Conservation (phyloP, 2,797 vertebrate species). For the Crypturellus tataupa region DNA sequence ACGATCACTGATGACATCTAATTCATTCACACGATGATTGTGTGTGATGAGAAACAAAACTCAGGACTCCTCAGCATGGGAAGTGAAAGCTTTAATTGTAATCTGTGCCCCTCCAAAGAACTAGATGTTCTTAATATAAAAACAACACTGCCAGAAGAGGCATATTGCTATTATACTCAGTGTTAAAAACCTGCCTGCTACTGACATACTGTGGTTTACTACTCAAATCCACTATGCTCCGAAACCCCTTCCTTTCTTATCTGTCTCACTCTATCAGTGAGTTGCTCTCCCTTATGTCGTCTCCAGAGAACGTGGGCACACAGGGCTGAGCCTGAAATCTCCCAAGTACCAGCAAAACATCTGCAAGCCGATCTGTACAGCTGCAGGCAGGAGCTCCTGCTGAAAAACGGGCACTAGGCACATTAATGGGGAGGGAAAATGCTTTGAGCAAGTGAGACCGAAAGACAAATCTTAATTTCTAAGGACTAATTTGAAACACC, state of each 20-base stretch:
- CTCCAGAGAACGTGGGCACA: not conserved
- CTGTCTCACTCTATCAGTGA: not conserved
- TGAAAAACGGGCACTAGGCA: not conserved
- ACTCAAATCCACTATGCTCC: slow-evolving; percentile 16
- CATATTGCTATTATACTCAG: slow-evolving; percentile 54
- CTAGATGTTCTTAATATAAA: slow-evolving; percentile 15
- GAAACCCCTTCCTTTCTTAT: slow-evolving; percentile 34
- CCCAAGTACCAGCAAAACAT: not conserved
- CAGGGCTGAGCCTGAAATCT: not conserved
- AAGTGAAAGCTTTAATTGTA: not conserved
- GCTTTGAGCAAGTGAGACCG: not conserved
- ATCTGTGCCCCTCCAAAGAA: not conserved
- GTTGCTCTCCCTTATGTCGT: not conserved
- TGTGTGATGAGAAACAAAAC: slow-evolving; percentile 8
- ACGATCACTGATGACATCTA: not conserved
- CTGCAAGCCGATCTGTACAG: not conserved
- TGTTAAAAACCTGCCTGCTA: slow-evolving; percentile 35
- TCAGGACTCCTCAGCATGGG: not conserved
- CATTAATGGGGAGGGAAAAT: not conserved
- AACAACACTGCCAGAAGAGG: not conserved
- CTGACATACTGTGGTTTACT: slow-evolving; percentile 18
- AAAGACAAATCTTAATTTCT: not conserved
- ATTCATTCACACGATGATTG: not conserved
- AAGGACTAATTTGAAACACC: not conserved
- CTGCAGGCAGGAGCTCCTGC: not conserved